phyloP scores from a whole-genome alignment of 2,888 invertebrate genomes.

The Autographa pulchrina region DNA sequence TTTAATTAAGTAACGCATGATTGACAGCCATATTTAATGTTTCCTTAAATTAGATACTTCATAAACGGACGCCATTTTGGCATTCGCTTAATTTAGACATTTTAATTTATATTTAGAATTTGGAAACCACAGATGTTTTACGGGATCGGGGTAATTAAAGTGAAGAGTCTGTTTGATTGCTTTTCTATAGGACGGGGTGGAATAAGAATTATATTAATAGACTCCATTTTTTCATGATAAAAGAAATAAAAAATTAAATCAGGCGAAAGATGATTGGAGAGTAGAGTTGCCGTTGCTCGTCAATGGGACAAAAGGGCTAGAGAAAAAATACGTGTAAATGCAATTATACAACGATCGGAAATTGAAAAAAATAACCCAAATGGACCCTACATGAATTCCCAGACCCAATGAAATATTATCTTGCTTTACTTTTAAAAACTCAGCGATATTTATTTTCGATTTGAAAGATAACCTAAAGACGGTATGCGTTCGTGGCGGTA shows the following conservation, averaged over 20 bases:
- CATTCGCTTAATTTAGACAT: slow-evolving; percentile 62
- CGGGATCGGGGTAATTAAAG: slow-evolving; percentile 72
- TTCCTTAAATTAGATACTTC: slow-evolving; percentile 59
- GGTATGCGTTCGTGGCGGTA: not conserved
- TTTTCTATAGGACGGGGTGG: slow-evolving; percentile 39
- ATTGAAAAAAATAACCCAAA: too few species aligned
- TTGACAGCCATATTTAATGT: slow-evolving; percentile 49
- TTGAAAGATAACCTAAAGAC: not conserved
- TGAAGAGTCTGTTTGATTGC: slow-evolving; percentile 60
- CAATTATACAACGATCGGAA: too few species aligned
- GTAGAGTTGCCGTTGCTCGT: too few species aligned
- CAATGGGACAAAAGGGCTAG: too few species aligned
- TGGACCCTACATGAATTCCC: too few species aligned
- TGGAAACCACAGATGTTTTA: slow-evolving; percentile 74
- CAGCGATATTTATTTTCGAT: not conserved
- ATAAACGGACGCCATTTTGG: slow-evolving; percentile 55
- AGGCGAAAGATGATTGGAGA: too few species aligned
- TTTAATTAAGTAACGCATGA: slow-evolving; percentile 21
- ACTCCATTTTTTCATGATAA: slow-evolving; percentile 37
- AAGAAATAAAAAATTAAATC: not conserved
- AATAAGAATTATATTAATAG: slow-evolving; percentile 21
- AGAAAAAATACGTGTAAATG: too few species aligned
- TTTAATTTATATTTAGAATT: slow-evolving; percentile 67
- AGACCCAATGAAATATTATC: too few species aligned
- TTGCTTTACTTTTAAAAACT: too few species aligned